Conservation (phyloP, 1,140 invertebrate genomes). For the Maconellicoccus hirsutus region DNA sequence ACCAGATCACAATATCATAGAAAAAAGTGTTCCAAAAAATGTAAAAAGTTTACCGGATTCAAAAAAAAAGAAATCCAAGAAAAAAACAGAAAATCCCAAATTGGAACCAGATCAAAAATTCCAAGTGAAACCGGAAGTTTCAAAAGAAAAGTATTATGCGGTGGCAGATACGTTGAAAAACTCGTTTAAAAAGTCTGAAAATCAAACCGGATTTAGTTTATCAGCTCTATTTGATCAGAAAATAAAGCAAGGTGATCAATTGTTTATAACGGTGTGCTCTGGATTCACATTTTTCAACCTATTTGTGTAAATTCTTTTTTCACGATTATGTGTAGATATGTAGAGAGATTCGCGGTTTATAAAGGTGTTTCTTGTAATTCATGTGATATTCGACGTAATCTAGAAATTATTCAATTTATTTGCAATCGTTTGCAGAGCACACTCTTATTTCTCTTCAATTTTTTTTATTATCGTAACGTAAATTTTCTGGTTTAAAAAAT, state of each 20-base stretch:
- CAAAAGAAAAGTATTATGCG: neutral
- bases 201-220: neutral
- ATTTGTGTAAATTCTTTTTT: too few species aligned
- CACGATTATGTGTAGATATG: too few species aligned
- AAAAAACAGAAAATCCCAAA: neutral
- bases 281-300: too few species aligned
- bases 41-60: neutral
- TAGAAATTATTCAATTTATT: too few species aligned
- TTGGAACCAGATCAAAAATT: neutral
- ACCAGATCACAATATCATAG: neutral
- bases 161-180: neutral
- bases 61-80: slow-evolving; percentile 1
- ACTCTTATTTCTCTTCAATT: too few species aligned
- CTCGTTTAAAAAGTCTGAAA: neutral
- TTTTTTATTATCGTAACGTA: neutral
- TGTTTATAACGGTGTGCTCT: too few species aligned
- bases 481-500: neutral
- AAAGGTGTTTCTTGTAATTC: too few species aligned
- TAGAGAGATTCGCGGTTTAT: too few species aligned
- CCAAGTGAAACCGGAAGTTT: neutral
- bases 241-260: neutral
- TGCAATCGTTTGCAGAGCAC: too few species aligned
- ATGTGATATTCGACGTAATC: too few species aligned
- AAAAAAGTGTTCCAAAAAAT: neutral
- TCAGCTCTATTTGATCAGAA: neutral